phyloP scores from a whole-genome alignment of 2,797 vertebrate genomes.

The Gymnothorax reevesii region DNA sequence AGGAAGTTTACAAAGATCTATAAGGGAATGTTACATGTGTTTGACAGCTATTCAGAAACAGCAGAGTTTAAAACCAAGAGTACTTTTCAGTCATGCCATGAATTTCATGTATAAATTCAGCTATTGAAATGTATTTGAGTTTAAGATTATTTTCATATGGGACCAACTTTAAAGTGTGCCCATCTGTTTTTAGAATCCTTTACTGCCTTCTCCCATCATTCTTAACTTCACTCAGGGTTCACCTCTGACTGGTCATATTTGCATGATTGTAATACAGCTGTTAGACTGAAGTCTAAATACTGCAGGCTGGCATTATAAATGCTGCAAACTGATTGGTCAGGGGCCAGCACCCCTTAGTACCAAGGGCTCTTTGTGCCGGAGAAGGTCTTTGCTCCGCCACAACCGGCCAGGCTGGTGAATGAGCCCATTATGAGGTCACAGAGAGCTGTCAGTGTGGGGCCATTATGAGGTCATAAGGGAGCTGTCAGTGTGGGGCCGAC shows the following conservation, averaged over 20 bases:
- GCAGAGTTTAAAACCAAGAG: no score
- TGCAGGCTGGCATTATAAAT: background rate
- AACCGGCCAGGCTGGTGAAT: conserved; percentile 33
- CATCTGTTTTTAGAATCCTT: background rate
- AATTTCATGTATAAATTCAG: no score
- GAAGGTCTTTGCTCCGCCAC: conserved; percentile 25
- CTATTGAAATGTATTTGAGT: no score
- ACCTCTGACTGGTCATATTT: background rate
- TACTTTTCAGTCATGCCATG: no score
- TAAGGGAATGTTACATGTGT: no score
- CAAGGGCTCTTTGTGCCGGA: conserved; percentile 26
- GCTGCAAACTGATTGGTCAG: background rate
- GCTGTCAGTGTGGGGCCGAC: conserved; percentile 32
- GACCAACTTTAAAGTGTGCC: no score
- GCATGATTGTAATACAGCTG: background rate
- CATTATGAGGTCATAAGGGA: conserved; percentile 40
- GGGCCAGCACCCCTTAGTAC: conserved; percentile 7
- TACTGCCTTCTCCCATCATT: background rate
- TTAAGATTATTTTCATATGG: no score
- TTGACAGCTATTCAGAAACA: no score
- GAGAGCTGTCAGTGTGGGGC: conserved; percentile 26
- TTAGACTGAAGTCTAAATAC: background rate
- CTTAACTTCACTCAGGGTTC: background rate
- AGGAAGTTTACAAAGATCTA: no score
- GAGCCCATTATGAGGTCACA: conserved; percentile 43